Base-by-base conservation (phyloP, 2,113 vertebrate species). In the Passerina amoena region DNA sequence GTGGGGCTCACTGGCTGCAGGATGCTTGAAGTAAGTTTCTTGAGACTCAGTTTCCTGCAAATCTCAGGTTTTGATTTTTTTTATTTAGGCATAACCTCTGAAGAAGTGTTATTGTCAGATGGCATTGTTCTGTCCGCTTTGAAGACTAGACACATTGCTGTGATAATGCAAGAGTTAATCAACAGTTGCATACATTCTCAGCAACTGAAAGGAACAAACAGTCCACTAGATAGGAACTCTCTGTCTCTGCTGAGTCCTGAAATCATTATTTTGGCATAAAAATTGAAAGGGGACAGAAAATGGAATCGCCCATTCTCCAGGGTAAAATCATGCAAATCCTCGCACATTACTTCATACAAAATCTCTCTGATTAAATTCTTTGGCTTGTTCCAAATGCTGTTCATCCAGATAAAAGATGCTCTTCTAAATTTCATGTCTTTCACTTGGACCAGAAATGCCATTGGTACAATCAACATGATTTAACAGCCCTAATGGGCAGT, bases 1-100 rank as follows among this genome's bases (percentile, higher is more conserved):
- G 6, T 1, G 1, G 25, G 37, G 38, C 4, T 31, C 2, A 0
- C 10, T n/a, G 31, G 24, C 3, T 60, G 45, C 45, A 60, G 22
- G 22, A 37, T 48, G 22, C 11, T 57, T 15, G 22, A 12, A 37
- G 19, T 44, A 73, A 69, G 9, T 63, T 66, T 37, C 22, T 48
- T 69, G 40, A 80, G 37, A 51, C 27, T 28, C 25, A 56, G 12
- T 10, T 72, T 83, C 22, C 37, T 48, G 17, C 28, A 60, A 81
- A 57, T 40, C 17, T 61, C 38, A 48, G 14, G 8, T 48, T 88
- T 69, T 2, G 6, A 11, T 42, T 73, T 83, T 72, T 53, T 72
- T 72, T 7, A 3, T 86, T 83, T 77, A 86, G 40, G 9, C 9
- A 37, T 61, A 65, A 45, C 27, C 33, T 89, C 56, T 66, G 7